Conservation (phyloP, 2,113 vertebrate species). For the Seriola rivoliana region DNA sequence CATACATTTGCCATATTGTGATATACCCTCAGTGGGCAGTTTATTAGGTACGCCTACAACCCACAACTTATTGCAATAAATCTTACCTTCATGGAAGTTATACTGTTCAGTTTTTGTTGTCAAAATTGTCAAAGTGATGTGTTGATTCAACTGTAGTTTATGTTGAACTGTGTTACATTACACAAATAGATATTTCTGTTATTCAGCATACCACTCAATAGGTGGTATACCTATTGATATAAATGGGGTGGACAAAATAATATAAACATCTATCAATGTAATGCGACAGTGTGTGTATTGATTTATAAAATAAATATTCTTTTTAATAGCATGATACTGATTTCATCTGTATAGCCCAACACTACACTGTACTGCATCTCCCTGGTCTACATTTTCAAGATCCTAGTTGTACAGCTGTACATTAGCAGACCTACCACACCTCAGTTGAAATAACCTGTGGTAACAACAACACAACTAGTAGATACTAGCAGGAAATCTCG, state of each 20-base stretch:
- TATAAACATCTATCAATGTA: background rate
- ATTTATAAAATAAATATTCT: background rate
- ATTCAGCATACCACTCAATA: background rate
- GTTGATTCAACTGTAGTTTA: too few species aligned
- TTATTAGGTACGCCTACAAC: too few species aligned
- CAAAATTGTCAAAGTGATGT: background rate
- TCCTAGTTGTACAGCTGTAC: background rate
- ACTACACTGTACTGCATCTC: background rate
- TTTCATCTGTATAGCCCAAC: background rate
- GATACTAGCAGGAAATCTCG: background rate
- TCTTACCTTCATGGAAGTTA: background rate
- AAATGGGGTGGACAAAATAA: background rate
- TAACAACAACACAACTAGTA: background rate
- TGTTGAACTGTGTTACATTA: too few species aligned
- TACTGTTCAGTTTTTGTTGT: background rate
- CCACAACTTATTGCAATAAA: too few species aligned
- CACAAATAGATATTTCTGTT: background rate
- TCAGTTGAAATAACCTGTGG: background rate
- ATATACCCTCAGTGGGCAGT: too few species aligned
- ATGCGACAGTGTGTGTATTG: background rate
- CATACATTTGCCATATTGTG: too few species aligned
- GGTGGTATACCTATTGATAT: background rate
- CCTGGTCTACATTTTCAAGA: background rate
- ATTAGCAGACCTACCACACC: background rate
- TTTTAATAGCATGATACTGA: background rate